These are phyloP conservation scores for Metacarcinus magister DNA, from an alignment of 2,888 invertebrate species.

Conservation along the genomic window DNA sequence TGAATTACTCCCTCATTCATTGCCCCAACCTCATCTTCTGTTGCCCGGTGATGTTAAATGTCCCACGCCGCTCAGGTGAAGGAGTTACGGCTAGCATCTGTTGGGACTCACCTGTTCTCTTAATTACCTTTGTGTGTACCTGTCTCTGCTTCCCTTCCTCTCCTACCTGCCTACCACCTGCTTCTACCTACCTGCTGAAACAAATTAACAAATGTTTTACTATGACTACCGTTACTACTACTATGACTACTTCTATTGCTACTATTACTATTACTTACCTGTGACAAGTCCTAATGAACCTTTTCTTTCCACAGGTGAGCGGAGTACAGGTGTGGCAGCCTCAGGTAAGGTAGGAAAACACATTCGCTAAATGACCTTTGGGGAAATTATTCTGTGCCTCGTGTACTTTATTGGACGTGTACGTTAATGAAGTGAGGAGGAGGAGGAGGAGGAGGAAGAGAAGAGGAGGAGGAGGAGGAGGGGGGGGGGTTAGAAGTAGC, in stretches of 20 bases:
- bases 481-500: neutral
- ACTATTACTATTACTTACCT: conserved; percentile 12
- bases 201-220: too few species aligned
- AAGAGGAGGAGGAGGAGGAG: neutral
- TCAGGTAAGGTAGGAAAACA: conserved; percentile 19
- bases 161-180: neutral
- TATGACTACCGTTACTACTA: too few species aligned
- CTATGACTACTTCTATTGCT: neutral
- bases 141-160: neutral
- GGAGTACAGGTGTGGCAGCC: neutral
- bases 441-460: conserved; percentile 29
- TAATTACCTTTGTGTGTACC: conserved; percentile 34
- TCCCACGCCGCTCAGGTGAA: too few species aligned
- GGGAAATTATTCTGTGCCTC: neutral
- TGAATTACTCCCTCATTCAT: too few species aligned
- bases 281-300: conserved; percentile 13
- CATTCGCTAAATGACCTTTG: neutral
- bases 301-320: conserved; percentile 27
- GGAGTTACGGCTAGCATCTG: neutral
- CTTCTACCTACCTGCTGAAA: neutral
- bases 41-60: too few species aligned
- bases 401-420: neutral
- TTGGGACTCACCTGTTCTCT: conserved; percentile 1
- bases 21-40: too few species aligned
- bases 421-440: conserved; percentile 4